phyloP scores from a whole-genome alignment of 2,113 vertebrate species.

The Hyperopisus bebe region DNA sequence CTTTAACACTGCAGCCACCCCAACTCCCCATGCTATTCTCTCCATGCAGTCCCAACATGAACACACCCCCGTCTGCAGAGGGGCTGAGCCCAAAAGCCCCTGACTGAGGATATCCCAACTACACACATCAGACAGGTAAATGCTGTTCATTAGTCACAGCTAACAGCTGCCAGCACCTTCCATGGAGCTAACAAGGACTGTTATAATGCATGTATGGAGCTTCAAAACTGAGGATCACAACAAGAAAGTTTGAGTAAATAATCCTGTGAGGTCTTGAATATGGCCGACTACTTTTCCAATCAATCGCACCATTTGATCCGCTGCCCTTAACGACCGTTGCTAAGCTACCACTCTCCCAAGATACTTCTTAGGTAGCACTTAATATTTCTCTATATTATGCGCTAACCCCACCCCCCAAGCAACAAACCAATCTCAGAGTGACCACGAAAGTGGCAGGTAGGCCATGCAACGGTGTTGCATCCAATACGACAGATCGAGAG shows the following conservation, averaged over 20 bases:
- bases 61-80: slow-evolving; percentile 9
- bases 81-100: not conserved
- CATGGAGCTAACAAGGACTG: not conserved
- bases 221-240: not conserved
- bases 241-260: not conserved
- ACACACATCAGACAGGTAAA: not conserved
- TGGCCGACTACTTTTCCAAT: not conserved
- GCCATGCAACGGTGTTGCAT: not conserved
- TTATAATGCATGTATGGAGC: not conserved
- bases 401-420: not conserved
- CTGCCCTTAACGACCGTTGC: not conserved
- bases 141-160: not conserved
- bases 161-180: not conserved
- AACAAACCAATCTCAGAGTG: not conserved
- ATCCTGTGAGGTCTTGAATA: not conserved
- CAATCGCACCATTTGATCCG: not conserved
- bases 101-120: not conserved
- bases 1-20: not conserved
- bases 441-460: not conserved
- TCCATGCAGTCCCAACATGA: slow-evolving; percentile 5
- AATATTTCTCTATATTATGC: not conserved
- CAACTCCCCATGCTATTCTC: slow-evolving; percentile 28
- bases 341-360: not conserved
- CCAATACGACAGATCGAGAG: not conserved
- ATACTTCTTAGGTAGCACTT: not conserved